Evolutionary conservation across 2,888 invertebrate species (phyloP).

Genomic region (Plutella xylostella): DNA sequence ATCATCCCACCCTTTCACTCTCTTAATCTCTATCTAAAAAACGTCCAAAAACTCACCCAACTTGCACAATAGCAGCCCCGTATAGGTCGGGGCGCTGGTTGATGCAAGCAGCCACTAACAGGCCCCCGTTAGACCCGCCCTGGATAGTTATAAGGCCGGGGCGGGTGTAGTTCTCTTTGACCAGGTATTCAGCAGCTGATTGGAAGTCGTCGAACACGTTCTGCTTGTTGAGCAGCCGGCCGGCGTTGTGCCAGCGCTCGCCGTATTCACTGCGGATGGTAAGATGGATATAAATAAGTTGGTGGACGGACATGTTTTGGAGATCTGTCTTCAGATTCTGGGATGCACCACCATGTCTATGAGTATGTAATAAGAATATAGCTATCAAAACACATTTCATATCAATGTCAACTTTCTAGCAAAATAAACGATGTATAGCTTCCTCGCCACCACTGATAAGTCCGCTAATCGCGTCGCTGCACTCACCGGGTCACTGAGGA

Average conservation of each 20-base stretch:
- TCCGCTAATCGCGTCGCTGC: too few species aligned
- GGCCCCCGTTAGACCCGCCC: conserved; percentile 97
- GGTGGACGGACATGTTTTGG: too few species aligned
- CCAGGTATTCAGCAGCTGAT: conserved; percentile 89
- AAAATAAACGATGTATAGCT: too few species aligned
- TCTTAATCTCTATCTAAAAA: too few species aligned
- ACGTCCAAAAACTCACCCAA: conserved; percentile 90
- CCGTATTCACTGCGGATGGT: conserved; percentile 86
- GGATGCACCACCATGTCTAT: too few species aligned
- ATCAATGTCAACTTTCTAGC: too few species aligned
- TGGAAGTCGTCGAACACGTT: conserved; percentile 98
- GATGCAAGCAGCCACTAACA: conserved; percentile 93
- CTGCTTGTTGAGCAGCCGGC: conserved; percentile 92
- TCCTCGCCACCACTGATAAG: too few species aligned
- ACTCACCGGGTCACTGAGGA: too few species aligned
- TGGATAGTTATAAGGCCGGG: conserved; percentile 84
- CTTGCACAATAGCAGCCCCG: conserved; percentile 93
- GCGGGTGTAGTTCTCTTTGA: conserved; percentile 82
- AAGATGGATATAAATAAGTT: background rate
- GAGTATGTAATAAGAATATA: too few species aligned
- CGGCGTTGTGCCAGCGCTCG: conserved; percentile 96
- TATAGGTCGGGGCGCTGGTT: conserved; percentile 96
- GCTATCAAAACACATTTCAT: too few species aligned
- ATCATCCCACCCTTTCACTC: too few species aligned
- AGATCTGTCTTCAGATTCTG: background rate